Evolutionary conservation across 2,797 vertebrate genomes (phyloP), one percentile per base, ranked within the genome.

Genomic region (Cyprinella venusta): DNA sequence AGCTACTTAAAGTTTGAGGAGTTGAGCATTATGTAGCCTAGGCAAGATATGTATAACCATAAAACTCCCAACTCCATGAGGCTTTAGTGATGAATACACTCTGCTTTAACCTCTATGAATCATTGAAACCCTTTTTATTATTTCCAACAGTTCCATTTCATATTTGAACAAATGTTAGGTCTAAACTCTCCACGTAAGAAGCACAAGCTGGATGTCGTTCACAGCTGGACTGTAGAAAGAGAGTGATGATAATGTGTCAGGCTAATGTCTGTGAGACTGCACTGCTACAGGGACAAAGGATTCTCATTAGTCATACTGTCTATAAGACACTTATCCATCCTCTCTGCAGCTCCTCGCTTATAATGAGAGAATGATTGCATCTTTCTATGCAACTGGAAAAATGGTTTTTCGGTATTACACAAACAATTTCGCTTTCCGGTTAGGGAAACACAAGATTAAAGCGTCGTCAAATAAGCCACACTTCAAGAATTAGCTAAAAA

Each of bases 301-400:
- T 86, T 75, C 87, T 89, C 84, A 91, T 93, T 91, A 91, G 86
- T 94, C 91, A 91, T 89, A 88, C 89, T 87, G 87, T 85, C 87
- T 88, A 87, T 84, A 90, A 88, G 88, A 90, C 89, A 90, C 84
- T 83, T 87, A 89, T 88, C 85, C 80, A 87, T 90, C 86, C 84
- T 82, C 76, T 89, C 89, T 89, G 87, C 85, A 87, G 86, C 90
- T 90, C 89, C 86, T 90, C 85, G 87, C 85, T 87, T 87, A 91
- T 91, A 90, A 90, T 89, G 91, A 92, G 87, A 91, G 86, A 90
- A 91, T 90, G 88, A 93, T 92, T 92, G 88, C 91, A 89, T 88
- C 90, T 91, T 92, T 92, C 90, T 91, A 91, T 91, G 91, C 87
- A 91, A 86, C 90, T 91, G 87, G 87, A 87, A 90, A 91, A 89